phyloP scores from a whole-genome alignment of 2,113 vertebrate genomes.

The Corythornis madagascariensis region DNA sequence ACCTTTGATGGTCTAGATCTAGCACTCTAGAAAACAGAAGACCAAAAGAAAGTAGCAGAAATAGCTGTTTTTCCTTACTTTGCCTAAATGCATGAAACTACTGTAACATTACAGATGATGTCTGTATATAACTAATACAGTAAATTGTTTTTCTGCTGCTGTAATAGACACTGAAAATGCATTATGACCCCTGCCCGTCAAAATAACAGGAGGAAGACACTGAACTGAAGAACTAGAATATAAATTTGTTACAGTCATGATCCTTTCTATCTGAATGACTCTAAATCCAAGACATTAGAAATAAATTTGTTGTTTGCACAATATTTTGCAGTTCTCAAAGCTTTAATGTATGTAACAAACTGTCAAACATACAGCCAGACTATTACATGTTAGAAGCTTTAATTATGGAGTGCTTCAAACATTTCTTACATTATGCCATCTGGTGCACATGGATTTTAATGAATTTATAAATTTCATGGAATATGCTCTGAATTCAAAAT shows the following conservation, averaged over 20 bases:
- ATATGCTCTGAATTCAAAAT: conserved; percentile 53
- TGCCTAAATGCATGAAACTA: not conserved
- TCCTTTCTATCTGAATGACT: conserved; percentile 26
- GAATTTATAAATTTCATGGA: conserved; percentile 69
- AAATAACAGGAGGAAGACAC: not conserved
- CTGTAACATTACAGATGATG: not conserved
- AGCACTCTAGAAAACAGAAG: not conserved
- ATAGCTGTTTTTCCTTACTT: not conserved
- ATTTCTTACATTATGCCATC: conserved; percentile 59
- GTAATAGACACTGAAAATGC: not conserved
- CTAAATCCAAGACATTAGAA: conserved; percentile 13
- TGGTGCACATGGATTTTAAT: conserved; percentile 49
- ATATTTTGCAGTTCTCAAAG: conserved; percentile 27
- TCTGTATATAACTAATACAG: not conserved
- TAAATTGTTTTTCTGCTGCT: not conserved
- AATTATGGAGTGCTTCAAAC: conserved; percentile 64
- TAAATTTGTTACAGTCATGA: conserved; percentile 20
- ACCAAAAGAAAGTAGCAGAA: not conserved
- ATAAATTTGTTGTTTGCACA: conserved; percentile 26
- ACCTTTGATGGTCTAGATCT: not conserved
- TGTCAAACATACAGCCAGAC: conserved; percentile 33
- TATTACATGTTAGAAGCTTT: conserved; percentile 62
- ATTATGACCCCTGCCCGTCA: not conserved
- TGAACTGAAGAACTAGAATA: conserved; percentile 15
- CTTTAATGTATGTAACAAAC: conserved; percentile 39